Conservation (phyloP, 2,113 vertebrate species). For the pig (Sus scrofa) region T2T-Sscrofa CM000812.6:269558001-269558500, state of each 20-base stretch:
- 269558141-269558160: not conserved
- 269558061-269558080: not conserved
- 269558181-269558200: not conserved
- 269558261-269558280: not conserved
- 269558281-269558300: not conserved
- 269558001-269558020: not conserved
- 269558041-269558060: not conserved
- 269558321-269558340: conserved; percentile 20
- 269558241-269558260: not conserved
- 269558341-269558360: conserved; percentile 68
- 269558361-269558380: conserved; percentile 73
- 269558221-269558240: not conserved
- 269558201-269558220: not conserved
- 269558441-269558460: conserved; percentile 81
- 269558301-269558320: not conserved
- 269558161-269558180: not conserved
- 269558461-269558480: conserved; percentile 82
- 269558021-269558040: not conserved
- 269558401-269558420: conserved; percentile 73
- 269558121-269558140: not conserved
- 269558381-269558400: conserved; percentile 82
- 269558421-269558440: conserved; percentile 83
- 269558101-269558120: not conserved
- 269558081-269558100: not conserved
- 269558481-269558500: conserved; percentile 75